Evolutionary conservation across 2,113 vertebrate species (phyloP).

Genomic region (Agelaius tricolor): DNA sequence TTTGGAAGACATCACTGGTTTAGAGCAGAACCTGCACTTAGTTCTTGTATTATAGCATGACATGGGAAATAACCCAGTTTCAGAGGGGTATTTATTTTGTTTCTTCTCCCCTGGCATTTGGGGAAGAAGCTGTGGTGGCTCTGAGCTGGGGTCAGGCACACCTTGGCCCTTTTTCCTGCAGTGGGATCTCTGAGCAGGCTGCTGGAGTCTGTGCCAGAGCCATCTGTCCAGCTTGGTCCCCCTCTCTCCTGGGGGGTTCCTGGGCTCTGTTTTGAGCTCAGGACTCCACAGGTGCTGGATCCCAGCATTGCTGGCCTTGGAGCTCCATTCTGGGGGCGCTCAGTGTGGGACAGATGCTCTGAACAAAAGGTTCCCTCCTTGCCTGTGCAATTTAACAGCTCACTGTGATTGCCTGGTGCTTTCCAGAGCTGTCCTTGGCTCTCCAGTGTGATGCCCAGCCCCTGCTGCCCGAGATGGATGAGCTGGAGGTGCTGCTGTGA

Average conservation of each 20-base stretch:
- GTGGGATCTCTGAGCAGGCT: background rate
- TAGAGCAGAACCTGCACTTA: background rate
- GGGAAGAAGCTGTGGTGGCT: background rate
- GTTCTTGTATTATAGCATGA: background rate
- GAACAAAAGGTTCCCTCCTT: background rate
- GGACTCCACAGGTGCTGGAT: background rate
- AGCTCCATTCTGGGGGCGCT: background rate
- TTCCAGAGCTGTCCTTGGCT: background rate
- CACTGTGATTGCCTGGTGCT: background rate
- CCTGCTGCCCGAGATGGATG: background rate
- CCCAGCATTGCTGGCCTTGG: background rate
- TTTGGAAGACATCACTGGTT: background rate
- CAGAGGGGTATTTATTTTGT: conserved; percentile 15
- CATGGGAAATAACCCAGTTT: background rate
- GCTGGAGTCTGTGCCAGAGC: background rate
- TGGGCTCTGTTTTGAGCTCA: background rate
- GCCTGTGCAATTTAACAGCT: background rate
- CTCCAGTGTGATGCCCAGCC: background rate
- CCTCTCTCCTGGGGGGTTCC: background rate
- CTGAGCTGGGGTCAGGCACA: background rate
- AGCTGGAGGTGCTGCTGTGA: background rate
- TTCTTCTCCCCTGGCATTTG: background rate
- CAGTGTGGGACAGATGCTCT: background rate
- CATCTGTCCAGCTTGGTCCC: background rate
- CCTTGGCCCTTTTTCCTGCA: background rate